Percentiles rank a stretch among this genome's conserved stretches.
phyloP scores from a whole-genome alignment of 2,888 invertebrate genomes.

The Tigriopus californicus region DNA sequence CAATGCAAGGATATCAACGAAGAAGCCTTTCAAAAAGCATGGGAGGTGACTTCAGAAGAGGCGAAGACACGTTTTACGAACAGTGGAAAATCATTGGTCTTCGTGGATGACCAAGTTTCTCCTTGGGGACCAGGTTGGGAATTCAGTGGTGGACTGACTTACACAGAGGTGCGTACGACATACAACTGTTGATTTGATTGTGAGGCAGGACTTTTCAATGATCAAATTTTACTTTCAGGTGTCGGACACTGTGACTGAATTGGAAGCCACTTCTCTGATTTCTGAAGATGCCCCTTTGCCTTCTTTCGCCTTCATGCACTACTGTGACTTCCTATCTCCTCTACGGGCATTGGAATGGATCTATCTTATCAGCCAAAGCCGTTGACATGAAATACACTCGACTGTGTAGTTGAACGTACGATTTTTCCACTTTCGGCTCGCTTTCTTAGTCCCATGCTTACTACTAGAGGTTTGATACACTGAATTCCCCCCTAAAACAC shows the following conservation, averaged over 20 bases:
- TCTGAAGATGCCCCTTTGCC: neutral
- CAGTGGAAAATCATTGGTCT: neutral
- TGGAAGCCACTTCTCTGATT: neutral
- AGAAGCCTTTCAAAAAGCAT: neutral
- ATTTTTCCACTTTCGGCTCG: too few species aligned
- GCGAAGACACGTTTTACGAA: neutral
- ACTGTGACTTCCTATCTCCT: neutral
- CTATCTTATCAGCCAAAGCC: neutral
- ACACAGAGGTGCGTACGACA: neutral
- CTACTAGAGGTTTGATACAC: too few species aligned
- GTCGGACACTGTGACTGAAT: neutral
- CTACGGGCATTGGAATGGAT: neutral
- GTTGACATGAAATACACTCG: too few species aligned
- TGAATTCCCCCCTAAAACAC: too few species aligned
- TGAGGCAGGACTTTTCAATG: neutral
- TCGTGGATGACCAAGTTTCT: neutral
- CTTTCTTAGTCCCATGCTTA: too few species aligned
- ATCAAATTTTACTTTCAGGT: neutral
- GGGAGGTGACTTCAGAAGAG: neutral
- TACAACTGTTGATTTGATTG: neutral
- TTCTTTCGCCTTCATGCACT: neutral
- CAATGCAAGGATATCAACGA: constrained; percentile 6
- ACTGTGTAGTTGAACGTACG: too few species aligned
- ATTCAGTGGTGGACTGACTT: neutral
- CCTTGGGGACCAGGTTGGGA: constrained; percentile 13